Evolutionary conservation across 2,888 invertebrate genomes (phyloP).

Genomic region (Tachina grossa): DNA sequence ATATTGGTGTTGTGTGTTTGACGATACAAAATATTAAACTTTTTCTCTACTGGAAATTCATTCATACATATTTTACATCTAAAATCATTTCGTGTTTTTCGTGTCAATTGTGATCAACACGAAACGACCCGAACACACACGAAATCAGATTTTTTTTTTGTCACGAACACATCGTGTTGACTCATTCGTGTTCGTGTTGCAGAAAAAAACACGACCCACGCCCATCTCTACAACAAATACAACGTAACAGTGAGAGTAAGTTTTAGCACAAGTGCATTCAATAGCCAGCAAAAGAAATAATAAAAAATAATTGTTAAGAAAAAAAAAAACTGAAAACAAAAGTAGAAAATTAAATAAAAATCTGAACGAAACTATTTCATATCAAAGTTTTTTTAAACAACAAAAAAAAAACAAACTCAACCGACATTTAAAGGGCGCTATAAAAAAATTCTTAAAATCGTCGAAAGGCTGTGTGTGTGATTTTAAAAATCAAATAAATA

Average conservation of each 20-base stretch:
- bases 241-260: constrained; percentile 7
- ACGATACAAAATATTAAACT: no score
- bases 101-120: no score
- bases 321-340: constrained; percentile 31
- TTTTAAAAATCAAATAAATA: constrained; percentile 52
- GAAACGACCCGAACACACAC: no score
- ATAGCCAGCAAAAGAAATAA: not conserved
- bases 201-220: no score
- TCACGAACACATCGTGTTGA: no score
- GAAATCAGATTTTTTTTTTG: no score
- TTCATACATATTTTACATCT: no score
- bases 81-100: no score
- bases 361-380: constrained; percentile 40
- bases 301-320: not conserved
- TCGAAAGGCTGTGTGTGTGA: constrained; percentile 43
- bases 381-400: constrained; percentile 12
- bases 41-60: no score
- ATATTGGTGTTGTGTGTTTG: no score
- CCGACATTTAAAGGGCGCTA: constrained; percentile 64
- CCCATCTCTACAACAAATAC: constrained; percentile 14
- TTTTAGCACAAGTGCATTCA: constrained; percentile 47
- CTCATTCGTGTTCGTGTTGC: no score
- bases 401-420: constrained; percentile 4
- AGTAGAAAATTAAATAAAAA: constrained; percentile 38
- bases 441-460: constrained; percentile 61